Evolutionary conservation across 2,113 vertebrate genomes (phyloP).

Genomic region (Bothrops jararaca): DNA sequence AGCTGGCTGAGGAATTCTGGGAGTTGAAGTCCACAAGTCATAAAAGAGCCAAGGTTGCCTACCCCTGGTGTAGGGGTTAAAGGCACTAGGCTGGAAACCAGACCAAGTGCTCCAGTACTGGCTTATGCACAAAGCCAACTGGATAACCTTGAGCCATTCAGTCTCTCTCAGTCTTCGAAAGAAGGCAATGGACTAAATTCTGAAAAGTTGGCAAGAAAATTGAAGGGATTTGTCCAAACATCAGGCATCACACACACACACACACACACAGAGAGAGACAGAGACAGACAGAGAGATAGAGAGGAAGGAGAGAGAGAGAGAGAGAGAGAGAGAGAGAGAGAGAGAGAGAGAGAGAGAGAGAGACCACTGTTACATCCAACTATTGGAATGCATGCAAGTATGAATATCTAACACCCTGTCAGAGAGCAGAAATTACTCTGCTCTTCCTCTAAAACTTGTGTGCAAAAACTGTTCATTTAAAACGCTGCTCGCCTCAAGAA

Average conservation of each 20-base stretch:
- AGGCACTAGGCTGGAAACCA: background rate
- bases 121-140: background rate
- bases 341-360: too few relatives aligned
- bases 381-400: background rate
- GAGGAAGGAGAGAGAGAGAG: too few relatives aligned
- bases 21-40: too few relatives aligned
- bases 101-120: background rate
- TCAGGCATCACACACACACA: background rate
- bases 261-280: too few relatives aligned
- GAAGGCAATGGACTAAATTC: background rate
- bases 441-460: background rate
- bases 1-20: too few relatives aligned
- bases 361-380: background rate
- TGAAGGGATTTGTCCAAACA: background rate
- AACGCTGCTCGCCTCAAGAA: background rate
- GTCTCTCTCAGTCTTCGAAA: background rate
- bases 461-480: background rate
- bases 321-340: too few relatives aligned
- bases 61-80: background rate
- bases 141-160: background rate
- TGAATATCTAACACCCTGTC: background rate
- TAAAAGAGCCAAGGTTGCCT: too few relatives aligned
- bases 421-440: background rate
- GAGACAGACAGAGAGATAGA: too few relatives aligned
- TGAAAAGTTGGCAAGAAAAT: background rate